Conservation (phyloP, 2,888 invertebrate genomes). For the Lycia hirtaria region DNA sequence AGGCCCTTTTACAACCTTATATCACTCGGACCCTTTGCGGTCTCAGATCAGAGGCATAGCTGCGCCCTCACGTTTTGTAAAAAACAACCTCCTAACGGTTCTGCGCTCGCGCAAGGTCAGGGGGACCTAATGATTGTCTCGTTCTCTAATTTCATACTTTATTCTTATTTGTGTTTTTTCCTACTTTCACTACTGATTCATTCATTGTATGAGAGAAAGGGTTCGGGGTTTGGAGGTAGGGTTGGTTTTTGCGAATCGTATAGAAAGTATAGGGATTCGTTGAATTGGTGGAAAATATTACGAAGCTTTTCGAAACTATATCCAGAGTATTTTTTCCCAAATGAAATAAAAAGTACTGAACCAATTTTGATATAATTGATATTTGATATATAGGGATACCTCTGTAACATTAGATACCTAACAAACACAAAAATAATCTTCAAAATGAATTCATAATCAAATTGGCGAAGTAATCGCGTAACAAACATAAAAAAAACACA, state of each 20-base stretch:
- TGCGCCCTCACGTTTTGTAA: constrained; percentile 65
- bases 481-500: too few relatives aligned
- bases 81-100: constrained; percentile 68
- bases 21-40: constrained; percentile 76
- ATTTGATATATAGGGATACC: too few relatives aligned
- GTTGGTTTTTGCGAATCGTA: neutral
- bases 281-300: neutral
- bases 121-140: constrained; percentile 64
- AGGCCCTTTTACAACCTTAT: constrained; percentile 55
- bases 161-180: constrained; percentile 35
- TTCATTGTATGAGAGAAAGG: constrained; percentile 32
- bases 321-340: too few relatives aligned
- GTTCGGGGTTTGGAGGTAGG: constrained; percentile 1
- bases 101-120: constrained; percentile 72
- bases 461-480: too few relatives aligned
- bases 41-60: constrained; percentile 80
- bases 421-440: too few relatives aligned
- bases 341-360: too few relatives aligned
- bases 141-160: constrained; percentile 53
- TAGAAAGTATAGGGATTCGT: too few relatives aligned
- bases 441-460: too few relatives aligned
- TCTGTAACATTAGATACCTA: too few relatives aligned
- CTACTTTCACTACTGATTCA: constrained; percentile 39
- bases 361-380: too few relatives aligned
- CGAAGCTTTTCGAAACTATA: too few relatives aligned